Percentiles rank a stretch among this genome's conserved stretches.
Conservation (phyloP, 1,140 invertebrate species). For the Phymastichus coffea region DNA sequence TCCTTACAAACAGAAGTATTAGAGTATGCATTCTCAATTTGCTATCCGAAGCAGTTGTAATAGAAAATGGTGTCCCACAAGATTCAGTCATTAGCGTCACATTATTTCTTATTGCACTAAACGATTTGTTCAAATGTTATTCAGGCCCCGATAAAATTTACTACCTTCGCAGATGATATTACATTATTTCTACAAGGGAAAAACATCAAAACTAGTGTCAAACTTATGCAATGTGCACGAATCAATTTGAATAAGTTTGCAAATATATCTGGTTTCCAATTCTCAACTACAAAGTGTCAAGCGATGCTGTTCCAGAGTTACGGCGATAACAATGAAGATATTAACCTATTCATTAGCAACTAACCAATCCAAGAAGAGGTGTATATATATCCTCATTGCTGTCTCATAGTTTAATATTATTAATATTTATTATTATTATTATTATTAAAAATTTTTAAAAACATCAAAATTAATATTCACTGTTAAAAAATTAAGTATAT, state of each 20-base stretch:
- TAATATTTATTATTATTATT: no score
- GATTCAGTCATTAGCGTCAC: no score
- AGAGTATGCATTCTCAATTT: constrained; percentile 11
- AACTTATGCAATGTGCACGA: not conserved
- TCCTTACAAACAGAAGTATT: no score
- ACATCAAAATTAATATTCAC: no score
- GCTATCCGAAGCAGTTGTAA: not conserved
- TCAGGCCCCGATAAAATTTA: no score
- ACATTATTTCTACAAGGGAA: constrained; percentile 7
- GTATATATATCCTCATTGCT: no score
- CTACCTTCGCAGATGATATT: constrained; percentile 8
- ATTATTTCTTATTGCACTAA: constrained; percentile 28
- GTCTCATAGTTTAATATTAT: no score
- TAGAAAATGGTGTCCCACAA: no score
- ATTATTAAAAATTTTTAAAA: no score
- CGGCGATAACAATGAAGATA: not conserved
- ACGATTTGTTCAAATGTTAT: no score
- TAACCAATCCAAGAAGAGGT: not conserved
- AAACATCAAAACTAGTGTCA: constrained; percentile 2
- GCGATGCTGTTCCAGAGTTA: constrained; percentile 1
- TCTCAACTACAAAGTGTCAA: no score
- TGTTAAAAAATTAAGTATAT: no score
- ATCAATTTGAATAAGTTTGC: not conserved
- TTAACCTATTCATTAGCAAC: not conserved
- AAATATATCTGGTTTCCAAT: constrained; percentile 12